phyloP scores from a whole-genome alignment of 2,888 invertebrate species.

The Drosophila demipolita region DNA sequence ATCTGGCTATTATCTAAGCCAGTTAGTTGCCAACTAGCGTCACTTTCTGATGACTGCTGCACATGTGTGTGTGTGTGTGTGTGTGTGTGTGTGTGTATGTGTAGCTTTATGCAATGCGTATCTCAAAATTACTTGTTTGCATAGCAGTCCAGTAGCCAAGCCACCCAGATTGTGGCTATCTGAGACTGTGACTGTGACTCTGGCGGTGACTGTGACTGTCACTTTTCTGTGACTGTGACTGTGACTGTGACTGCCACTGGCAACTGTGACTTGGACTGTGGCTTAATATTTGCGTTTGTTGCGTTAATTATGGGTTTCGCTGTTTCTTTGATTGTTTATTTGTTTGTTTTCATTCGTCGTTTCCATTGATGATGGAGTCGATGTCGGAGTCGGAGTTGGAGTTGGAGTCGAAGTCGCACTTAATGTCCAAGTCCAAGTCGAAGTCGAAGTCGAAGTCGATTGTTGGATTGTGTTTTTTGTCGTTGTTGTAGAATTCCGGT shows the following conservation, averaged over 20 bases:
- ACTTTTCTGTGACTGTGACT: background rate
- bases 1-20: slow-evolving; percentile 36
- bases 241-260: background rate
- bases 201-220: background rate
- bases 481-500: slow-evolving; percentile 67
- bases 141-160: slow-evolving; percentile 7
- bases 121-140: slow-evolving; percentile 39
- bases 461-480: slow-evolving; percentile 10
- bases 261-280: slow-evolving; percentile 37
- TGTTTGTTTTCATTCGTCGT: slow-evolving; percentile 53
- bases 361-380: slow-evolving; percentile 44
- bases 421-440: background rate
- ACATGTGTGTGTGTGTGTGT: background rate
- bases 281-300: slow-evolving; percentile 80
- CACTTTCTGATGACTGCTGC: slow-evolving; percentile 30
- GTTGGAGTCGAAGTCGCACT: background rate
- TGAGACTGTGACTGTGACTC: slow-evolving; percentile 40
- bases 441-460: background rate
- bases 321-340: slow-evolving; percentile 80
- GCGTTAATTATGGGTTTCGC: slow-evolving; percentile 77
- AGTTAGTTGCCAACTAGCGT: slow-evolving; percentile 44
- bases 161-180: slow-evolving; percentile 60
- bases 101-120: slow-evolving; percentile 44
- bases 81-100: slow-evolving; percentile 5
- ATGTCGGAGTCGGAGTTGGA: background rate